Conservation (phyloP, 1,140 invertebrate genomes). For the Drosophila pallidifrons region DNA sequence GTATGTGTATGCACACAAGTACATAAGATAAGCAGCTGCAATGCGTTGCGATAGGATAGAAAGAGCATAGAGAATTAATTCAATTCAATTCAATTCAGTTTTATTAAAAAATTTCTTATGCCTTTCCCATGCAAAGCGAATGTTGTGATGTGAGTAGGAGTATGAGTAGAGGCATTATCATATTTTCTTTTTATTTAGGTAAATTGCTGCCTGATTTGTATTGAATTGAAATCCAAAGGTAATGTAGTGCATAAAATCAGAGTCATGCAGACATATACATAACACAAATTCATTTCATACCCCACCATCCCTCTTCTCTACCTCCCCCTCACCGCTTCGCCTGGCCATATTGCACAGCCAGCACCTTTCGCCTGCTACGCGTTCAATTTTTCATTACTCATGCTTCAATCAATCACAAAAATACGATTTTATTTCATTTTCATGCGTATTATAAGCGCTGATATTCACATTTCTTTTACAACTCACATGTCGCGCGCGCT, state of each 20-base stretch:
- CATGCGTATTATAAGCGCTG: slow-evolving; percentile 81
- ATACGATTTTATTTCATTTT: slow-evolving; percentile 83
- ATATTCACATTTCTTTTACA: slow-evolving; percentile 78
- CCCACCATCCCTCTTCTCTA: neutral
- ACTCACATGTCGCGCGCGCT: slow-evolving; percentile 52
- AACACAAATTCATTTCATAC: slow-evolving; percentile 45
- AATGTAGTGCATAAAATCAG: slow-evolving; percentile 83
- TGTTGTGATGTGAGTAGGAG: neutral
- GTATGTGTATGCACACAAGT: slow-evolving; percentile 5
- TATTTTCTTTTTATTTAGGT: slow-evolving; percentile 67
- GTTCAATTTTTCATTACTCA: slow-evolving; percentile 83
- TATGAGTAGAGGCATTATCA: slow-evolving; percentile 29
- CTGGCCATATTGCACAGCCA: slow-evolving; percentile 6
- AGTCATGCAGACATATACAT: slow-evolving; percentile 79
- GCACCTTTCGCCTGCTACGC: slow-evolving; percentile 62
- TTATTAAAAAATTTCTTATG: slow-evolving; percentile 52
- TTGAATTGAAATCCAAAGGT: slow-evolving; percentile 81
- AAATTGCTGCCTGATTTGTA: slow-evolving; percentile 80
- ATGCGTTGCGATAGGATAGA: slow-evolving; percentile 1
- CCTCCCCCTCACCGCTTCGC: neutral
- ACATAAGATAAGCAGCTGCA: slow-evolving; percentile 32
- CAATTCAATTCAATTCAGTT: slow-evolving; percentile 29
- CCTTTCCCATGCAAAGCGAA: slow-evolving; percentile 30
- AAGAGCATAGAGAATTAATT: slow-evolving; percentile 9
- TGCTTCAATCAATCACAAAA: slow-evolving; percentile 83